These are phyloP conservation scores for Gobiocypris rarus DNA, from an alignment of 2,113 vertebrate genomes.

Conservation along the genomic window DNA sequence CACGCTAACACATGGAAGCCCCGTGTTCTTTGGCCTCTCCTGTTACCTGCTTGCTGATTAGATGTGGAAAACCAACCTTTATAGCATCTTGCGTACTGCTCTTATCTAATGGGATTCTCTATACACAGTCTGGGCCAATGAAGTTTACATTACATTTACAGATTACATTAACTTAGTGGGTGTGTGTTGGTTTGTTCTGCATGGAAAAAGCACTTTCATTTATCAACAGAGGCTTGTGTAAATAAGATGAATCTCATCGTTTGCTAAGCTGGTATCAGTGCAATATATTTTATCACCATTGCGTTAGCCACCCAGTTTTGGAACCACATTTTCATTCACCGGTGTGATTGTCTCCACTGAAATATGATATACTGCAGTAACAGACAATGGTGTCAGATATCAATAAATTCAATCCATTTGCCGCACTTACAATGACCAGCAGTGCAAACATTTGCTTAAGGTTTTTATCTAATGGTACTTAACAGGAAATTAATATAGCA, in stretches of 20 bases:
- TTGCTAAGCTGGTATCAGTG: not conserved
- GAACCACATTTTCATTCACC: slow-evolving; percentile 42
- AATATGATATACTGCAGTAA: slow-evolving; percentile 23
- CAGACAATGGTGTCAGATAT: not conserved
- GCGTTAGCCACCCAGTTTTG: not conserved
- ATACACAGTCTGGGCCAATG: slow-evolving; percentile 37
- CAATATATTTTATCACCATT: not conserved
- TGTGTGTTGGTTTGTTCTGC: slow-evolving; percentile 13
- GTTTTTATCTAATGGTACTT: slow-evolving; percentile 28
- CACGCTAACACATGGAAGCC: slow-evolving; percentile 11
- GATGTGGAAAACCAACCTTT: slow-evolving; percentile 52
- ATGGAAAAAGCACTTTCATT: slow-evolving; percentile 43
- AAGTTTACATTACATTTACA: slow-evolving; percentile 43
- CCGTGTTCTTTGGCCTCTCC: slow-evolving; percentile 39
- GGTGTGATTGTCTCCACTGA: slow-evolving; percentile 31
- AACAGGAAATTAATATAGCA: slow-evolving; percentile 48
- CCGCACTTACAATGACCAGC: slow-evolving; percentile 16
- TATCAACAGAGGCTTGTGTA: slow-evolving; percentile 45
- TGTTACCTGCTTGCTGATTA: slow-evolving; percentile 49
- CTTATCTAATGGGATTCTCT: slow-evolving; percentile 48
- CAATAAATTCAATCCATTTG: slow-evolving; percentile 29
- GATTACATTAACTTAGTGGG: slow-evolving; percentile 10
- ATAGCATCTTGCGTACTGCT: slow-evolving; percentile 14
- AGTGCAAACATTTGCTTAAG: slow-evolving; percentile 45
- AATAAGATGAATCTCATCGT: slow-evolving; percentile 43